These are phyloP conservation scores for Paradisaea rubra DNA, from an alignment of 2,113 vertebrate genomes.

Conservation along the genomic window DNA sequence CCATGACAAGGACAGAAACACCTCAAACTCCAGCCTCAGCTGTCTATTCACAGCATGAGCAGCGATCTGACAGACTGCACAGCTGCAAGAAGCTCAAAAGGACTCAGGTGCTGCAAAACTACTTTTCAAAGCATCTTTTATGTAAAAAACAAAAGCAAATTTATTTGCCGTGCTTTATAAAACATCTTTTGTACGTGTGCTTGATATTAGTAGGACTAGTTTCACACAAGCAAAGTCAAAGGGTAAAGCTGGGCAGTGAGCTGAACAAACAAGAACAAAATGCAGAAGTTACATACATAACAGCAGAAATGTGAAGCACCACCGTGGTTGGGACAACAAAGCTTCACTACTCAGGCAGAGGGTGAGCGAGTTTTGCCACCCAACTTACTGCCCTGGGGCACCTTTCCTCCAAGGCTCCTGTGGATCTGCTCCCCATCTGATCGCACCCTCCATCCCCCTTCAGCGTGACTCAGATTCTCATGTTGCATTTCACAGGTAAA, in stretches of 20 bases:
- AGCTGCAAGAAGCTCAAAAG: not conserved
- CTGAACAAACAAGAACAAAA: not conserved
- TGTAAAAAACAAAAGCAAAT: not conserved
- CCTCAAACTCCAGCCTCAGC: not conserved
- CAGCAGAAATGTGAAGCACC: not conserved
- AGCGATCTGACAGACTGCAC: not conserved
- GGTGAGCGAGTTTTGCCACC: not conserved
- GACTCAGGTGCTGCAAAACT: not conserved
- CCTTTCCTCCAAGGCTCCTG: not conserved
- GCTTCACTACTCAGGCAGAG: not conserved
- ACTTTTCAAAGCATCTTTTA: not conserved
- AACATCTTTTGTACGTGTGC: not conserved
- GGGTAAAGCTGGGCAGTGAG: not conserved
- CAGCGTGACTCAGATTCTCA: not conserved
- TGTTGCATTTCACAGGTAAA: not conserved
- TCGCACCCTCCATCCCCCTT: rapidly evolving
- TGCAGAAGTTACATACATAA: not conserved
- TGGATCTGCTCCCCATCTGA: not conserved
- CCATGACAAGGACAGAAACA: not conserved
- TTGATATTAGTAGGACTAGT: not conserved
- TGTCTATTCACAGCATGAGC: rapidly evolving
- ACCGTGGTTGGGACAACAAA: rapidly evolving
- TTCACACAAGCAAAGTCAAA: not conserved
- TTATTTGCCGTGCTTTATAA: not conserved
- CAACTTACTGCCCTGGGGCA: rapidly evolving